Evolutionary conservation across 2,113 vertebrate genomes (phyloP), one percentile per base, ranked within the genome.

Genomic region (Microcebus lehilahytsara): DNA sequence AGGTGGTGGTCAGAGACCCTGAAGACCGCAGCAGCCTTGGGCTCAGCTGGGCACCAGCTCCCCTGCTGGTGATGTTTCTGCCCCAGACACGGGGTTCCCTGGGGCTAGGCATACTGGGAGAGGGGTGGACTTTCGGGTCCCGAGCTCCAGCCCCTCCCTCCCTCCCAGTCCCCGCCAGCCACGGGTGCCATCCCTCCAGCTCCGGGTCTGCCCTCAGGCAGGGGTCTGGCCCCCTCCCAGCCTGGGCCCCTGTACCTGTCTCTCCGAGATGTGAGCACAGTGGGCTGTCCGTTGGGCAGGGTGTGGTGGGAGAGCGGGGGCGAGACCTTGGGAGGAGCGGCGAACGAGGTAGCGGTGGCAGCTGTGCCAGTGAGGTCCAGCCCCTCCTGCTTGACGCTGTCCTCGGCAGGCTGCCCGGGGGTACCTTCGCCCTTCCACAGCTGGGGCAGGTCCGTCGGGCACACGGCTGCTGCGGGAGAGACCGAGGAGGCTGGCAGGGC

Each of bases 331-430:
- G 99, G 98, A 98, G 99, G 98, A 96, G 99, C 99, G 96, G 99
- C 99, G 98, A 99, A 99, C 99, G 99, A 99, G 99, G 99, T 99
- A 99, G 99, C 99, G 97, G 99, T 99, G 98, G 99, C 99, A 98
- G 99, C 99, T 98, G 99, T 99, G 99, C 99, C 99, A 98, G 99
- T 99, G 99, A 99, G 99, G 99, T 99, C 99, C 93, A 99, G 99
- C 98, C 99, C 99, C 98, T 99, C 99, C 97, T 99, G 99, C 98
- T 99, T 99, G 93, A 99, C 98, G 98, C 99, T 98, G 97, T 99
- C 99, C 98, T 99, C 99, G 0, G 99, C 98, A 49, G 99, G 99
- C 97, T 98, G 99, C 97, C 99, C 94, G 0, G 99, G 99, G 0
- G 99, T 98, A 42, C 97, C 99, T 98, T 99, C 99, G 40, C 99